Evolutionary conservation across 2,797 vertebrate species (phyloP), one percentile per base, ranked within the genome.

Genomic region (Pempheris klunzingeri): DNA sequence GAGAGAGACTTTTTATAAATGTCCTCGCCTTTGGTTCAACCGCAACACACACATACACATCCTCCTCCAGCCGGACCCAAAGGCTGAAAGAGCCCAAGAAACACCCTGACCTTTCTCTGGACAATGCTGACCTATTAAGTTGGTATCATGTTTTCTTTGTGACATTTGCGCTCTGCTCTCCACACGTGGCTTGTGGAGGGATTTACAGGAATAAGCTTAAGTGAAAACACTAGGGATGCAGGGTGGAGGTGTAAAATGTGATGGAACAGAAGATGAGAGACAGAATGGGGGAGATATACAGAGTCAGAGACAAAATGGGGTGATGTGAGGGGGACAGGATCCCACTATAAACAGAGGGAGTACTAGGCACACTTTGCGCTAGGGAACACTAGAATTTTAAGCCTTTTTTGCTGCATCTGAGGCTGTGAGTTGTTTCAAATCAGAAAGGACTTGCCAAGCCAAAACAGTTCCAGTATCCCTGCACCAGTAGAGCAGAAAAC

Each of bases 391-490:
- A 81, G 70, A 85, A 86, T 71, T 84, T 83, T 77, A 74, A 87
- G 67, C 76, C 15, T 53, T 55, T 67, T 83, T 71, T 84, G 74
- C 81, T 74, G 71, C 59, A 77, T 71, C 78, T 75, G 81, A 87
- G 76, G 76, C 87, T 85, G 83, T 14, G 54, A 81, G 78, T 87
- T 82, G 65, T 87, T 89, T 84, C 71, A 77, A 78, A 88, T 85
- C 74, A 84, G 80, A 78, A 81, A 78, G 58, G 65, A 82, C 76
- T 82, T 47, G 81, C 64, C 64, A 75, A 78, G 71, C 76, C 80
- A 81, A 79, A 90, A 85, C 65, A 75, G 79, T 92, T 92, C 83
- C 85, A 91, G 81, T 89, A 79, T 90, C 85, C 83, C 58, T 85
- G 78, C 83, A 90, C 81, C 85, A 83, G 78, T 36, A 73, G 39